These are phyloP conservation scores for Acrossocheilus fasciatus DNA, from an alignment of 2,797 vertebrate species.

Conservation along the genomic window DNA sequence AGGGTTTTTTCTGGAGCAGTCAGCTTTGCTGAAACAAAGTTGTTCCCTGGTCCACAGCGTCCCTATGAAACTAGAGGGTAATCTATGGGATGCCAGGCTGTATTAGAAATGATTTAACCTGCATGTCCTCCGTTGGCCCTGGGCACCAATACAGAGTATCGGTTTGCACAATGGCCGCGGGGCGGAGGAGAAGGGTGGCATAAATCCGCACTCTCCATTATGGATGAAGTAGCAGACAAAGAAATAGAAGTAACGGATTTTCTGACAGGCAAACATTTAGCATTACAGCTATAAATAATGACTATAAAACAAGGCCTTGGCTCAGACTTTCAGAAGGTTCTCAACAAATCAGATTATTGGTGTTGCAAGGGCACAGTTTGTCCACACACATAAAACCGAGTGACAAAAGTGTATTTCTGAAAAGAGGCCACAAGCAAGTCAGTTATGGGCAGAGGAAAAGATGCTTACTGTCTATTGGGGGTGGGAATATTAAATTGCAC, in stretches of 20 bases:
- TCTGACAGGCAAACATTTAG: slow-evolving; percentile 63
- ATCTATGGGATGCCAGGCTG: slow-evolving; percentile 44
- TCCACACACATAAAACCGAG: slow-evolving; percentile 64
- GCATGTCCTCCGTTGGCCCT: slow-evolving; percentile 45
- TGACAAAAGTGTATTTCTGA: slow-evolving; percentile 35
- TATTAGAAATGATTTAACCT: slow-evolving; percentile 60
- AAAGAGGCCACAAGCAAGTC: neutral
- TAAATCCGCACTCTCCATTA: slow-evolving; percentile 65
- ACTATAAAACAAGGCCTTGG: slow-evolving; percentile 67
- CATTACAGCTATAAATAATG: slow-evolving; percentile 65
- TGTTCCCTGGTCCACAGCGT: slow-evolving; percentile 50
- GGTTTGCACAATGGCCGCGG: slow-evolving; percentile 25
- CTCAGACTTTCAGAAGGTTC: slow-evolving; percentile 60
- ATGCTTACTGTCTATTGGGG: neutral
- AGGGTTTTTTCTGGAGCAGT: slow-evolving; percentile 39
- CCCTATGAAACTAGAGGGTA: neutral
- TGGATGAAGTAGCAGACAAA: slow-evolving; percentile 27
- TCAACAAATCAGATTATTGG: slow-evolving; percentile 66
- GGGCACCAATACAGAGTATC: slow-evolving; percentile 8
- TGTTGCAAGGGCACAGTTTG: slow-evolving; percentile 60
- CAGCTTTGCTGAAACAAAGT: slow-evolving; percentile 29
- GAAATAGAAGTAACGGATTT: slow-evolving; percentile 42
- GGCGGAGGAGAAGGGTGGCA: slow-evolving; percentile 39
- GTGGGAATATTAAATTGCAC: neutral
- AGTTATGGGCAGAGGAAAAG: neutral